A percentile compares a stretch with the other conserved stretches of the same genome.
phyloP scores from a whole-genome alignment of 2,888 invertebrate genomes.

The Sinotaia quadrata region DNA sequence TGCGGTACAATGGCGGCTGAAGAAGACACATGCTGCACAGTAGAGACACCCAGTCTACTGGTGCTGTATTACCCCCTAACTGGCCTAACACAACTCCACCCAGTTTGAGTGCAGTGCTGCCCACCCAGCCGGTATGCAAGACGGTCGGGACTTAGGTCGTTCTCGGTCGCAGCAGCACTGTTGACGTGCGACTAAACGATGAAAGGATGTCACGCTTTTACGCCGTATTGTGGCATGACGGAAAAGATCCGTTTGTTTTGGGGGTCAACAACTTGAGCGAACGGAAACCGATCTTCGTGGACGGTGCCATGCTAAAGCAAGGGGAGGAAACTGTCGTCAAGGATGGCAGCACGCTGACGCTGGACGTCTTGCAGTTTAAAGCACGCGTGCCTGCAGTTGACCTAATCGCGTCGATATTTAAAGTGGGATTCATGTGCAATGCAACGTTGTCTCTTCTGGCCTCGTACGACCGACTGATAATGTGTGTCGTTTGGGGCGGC shows the following conservation, averaged over 20 bases:
- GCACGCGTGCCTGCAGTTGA: slow-evolving; percentile 16
- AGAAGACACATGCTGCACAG: slow-evolving; percentile 15
- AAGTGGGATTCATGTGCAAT: slow-evolving; percentile 5
- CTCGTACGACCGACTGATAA: too few relatives aligned
- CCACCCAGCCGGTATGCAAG: slow-evolving; percentile 7
- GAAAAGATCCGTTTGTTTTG: slow-evolving; percentile 22
- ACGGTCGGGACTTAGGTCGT: not conserved
- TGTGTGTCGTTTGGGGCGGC: too few relatives aligned
- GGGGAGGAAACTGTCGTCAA: slow-evolving; percentile 22
- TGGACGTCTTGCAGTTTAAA: slow-evolving; percentile 23
- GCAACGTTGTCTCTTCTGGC: not conserved
- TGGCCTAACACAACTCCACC: not conserved
- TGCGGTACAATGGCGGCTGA: not conserved
- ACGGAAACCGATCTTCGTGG: slow-evolving; percentile 21
- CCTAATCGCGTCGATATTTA: slow-evolving; percentile 1
- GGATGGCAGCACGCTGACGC: slow-evolving; percentile 15
- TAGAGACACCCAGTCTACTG: slow-evolving; percentile 22
- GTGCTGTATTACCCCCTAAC: slow-evolving; percentile 17
- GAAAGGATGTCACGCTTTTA: slow-evolving; percentile 29
- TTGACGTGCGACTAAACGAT: slow-evolving; percentile 26
- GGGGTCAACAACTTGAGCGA: slow-evolving; percentile 29
- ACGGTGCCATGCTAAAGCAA: slow-evolving; percentile 10
- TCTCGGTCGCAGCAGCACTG: slow-evolving; percentile 19
- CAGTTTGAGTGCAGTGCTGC: slow-evolving; percentile 13
- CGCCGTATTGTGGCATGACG: slow-evolving; percentile 28